These are phyloP conservation scores for Nomada ruficornis DNA, from an alignment of 2,888 invertebrate genomes.

Conservation along the genomic window DNA sequence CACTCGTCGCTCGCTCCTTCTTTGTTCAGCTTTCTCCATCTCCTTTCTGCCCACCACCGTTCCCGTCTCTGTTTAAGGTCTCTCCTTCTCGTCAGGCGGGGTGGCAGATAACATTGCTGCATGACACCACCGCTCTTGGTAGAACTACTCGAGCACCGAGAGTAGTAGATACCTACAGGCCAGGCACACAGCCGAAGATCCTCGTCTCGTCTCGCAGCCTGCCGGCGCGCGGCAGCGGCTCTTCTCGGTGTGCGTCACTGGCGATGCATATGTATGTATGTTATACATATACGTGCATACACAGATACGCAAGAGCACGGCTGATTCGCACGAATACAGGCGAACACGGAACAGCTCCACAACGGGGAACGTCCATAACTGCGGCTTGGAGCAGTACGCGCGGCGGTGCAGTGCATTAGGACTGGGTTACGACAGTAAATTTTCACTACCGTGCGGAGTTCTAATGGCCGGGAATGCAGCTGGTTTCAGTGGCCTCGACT, in stretches of 20 bases:
- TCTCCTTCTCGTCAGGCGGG: conserved; percentile 74
- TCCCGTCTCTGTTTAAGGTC: conserved; percentile 44
- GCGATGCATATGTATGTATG: neutral
- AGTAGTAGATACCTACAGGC: conserved; percentile 69
- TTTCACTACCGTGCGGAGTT: conserved; percentile 83
- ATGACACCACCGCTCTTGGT: conserved; percentile 81
- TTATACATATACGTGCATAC: neutral
- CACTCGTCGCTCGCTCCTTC: conserved; percentile 60
- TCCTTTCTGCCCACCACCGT: conserved; percentile 37
- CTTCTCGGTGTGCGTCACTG: conserved; percentile 2
- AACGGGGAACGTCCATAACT: conserved; percentile 80
- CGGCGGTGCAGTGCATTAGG: conserved; percentile 81
- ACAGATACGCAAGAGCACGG: conserved; percentile 14
- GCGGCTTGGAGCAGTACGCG: conserved; percentile 69
- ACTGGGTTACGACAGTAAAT: conserved; percentile 84
- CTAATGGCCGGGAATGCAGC: conserved; percentile 84
- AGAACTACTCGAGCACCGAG: conserved; percentile 79
- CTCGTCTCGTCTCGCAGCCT: conserved; percentile 44
- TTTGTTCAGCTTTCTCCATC: conserved; percentile 45
- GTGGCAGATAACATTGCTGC: conserved; percentile 83
- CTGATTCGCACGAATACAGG: conserved; percentile 3
- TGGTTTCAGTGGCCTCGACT: conserved; percentile 82
- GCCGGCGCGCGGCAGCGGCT: conserved; percentile 4
- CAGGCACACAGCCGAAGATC: conserved; percentile 50
- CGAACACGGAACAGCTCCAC: conserved; percentile 58